Evolutionary conservation across 2,888 invertebrate genomes (phyloP), one percentile per base, ranked within the genome.

Genomic region (Microctonus brassicae): DNA sequence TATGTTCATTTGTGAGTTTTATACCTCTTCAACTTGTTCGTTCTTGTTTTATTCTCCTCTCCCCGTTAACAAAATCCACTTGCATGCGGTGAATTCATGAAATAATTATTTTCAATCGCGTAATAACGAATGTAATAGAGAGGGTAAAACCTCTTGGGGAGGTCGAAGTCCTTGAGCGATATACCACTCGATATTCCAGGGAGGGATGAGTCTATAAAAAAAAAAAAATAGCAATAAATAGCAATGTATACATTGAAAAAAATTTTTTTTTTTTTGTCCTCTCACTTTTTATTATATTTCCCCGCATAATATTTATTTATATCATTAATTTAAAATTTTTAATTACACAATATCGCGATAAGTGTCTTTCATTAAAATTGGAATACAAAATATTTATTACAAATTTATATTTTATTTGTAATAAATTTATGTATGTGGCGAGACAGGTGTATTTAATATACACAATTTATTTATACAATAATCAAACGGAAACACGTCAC

Each of bases 81-180:
- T 29, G 36, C 60, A 65, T 17, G 17, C 66, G 42, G 52, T 60
- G 65, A 65, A 69, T 74, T 70, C 72, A 67, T 69, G 65, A 74
- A 77, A 77, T 77, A 74, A 75, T 75, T 74, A 77, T 72, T 77
- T 74, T 62, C 74, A 77, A 75, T 77, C 70, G 70, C 39, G 72
- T 65, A 70, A 72, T 77, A 73, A 72, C 70, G 66, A 64, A 47
- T 64, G 63, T 42, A 17, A 34, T 55, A 29, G 55, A 63, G 20
- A 34, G 22, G 13, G 39, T 11, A 52, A 22, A 63, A 17, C 24
- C 26, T 24, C 34, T 42, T 39, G 17, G 17, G n/a, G 17, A 47
- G 47, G 39, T 39, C 9, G 13, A n/a, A 47, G 20, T 47, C 33
- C 22, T 26, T 26, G 34, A 36, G 39, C 33, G 39, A 52, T 7